Base-by-base conservation (phyloP, 2,797 vertebrate species). In the Syngnathus acus region DNA sequence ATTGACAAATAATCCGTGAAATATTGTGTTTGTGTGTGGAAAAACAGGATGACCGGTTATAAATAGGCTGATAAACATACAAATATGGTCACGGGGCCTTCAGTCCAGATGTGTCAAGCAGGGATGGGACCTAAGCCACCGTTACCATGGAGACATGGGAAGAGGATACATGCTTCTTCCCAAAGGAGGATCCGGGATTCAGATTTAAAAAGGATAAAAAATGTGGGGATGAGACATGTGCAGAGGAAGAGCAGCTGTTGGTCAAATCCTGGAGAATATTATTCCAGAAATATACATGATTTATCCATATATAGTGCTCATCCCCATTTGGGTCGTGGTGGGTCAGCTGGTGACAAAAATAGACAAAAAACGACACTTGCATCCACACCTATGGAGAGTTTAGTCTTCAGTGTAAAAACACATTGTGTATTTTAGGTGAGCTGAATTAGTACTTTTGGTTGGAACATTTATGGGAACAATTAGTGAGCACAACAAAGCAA, bases 51-150 rank as follows among this genome's bases (percentile, higher is more conserved):
- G 61, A 47, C 42, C 39, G n/a, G 40, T 32, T 62, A 62, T 26
- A 62, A 62, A 62, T 47, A 62, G 61, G 19, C 40, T 50, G 19
- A 26, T 38, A 65, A 65, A 38, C 42, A 45, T 21, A 62, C 21
- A 43, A 62, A 43, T 42, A 42, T 21, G 61, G 42, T 45, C 61
- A 62, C 13, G 21, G 32, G 21, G 21, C 40, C 42, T 14, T 14
- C 61, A 23, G 40, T 47, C 61, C 40, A 62, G 21, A 23, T 62
- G n/a, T 26, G 61, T 43, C 40, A 62, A 23, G 23, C 61, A 45
- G 42, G 21, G 42, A 62, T 43, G 42, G n/a, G 59, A 62, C 59
- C 39, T 65, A 69, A 62, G 60, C 64, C 67, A 54, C 59, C 5
- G 39, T 47, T 26, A 45, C 61, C 42, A 47, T 47, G 42, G 61